Evolutionary conservation across 1,140 invertebrate species (phyloP).

Genomic region (Lethrus apterus): DNA sequence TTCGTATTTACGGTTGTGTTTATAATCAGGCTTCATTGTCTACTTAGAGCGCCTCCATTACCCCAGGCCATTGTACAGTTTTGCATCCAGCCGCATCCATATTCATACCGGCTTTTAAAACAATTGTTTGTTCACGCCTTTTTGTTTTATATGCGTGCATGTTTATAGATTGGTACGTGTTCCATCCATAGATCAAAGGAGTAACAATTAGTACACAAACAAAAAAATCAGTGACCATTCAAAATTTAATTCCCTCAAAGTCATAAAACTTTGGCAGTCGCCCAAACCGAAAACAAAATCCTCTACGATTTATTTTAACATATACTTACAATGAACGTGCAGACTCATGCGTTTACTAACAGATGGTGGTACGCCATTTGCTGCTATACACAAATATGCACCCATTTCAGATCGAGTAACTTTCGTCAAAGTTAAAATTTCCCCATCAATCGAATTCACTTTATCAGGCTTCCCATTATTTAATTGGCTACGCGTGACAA

Average conservation of each 20-base stretch:
- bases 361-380: constrained; percentile 57
- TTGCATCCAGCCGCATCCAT: constrained; percentile 36
- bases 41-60: constrained; percentile 38
- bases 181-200: too few species aligned
- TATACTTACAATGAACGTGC: constrained; percentile 74
- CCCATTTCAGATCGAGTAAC: constrained; percentile 79
- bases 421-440: constrained; percentile 68
- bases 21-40: constrained; percentile 40
- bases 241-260: too few species aligned
- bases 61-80: constrained; percentile 31
- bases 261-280: background rate
- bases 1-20: constrained; percentile 39
- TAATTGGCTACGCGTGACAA: constrained; percentile 63
- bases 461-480: constrained; percentile 61
- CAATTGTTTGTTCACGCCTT: constrained; percentile 31
- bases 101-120: constrained; percentile 39
- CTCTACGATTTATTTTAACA: background rate
- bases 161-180: constrained; percentile 5
- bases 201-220: constrained; percentile 1
- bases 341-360: constrained; percentile 63
- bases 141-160: background rate
- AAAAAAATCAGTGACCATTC: background rate
- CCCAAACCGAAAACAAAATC: background rate
- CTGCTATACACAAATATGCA: constrained; percentile 60
- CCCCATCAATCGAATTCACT: constrained; percentile 64